Evolutionary conservation across 2,797 vertebrate species (phyloP).

Genomic region (Artibeus jamaicensis): DNA sequence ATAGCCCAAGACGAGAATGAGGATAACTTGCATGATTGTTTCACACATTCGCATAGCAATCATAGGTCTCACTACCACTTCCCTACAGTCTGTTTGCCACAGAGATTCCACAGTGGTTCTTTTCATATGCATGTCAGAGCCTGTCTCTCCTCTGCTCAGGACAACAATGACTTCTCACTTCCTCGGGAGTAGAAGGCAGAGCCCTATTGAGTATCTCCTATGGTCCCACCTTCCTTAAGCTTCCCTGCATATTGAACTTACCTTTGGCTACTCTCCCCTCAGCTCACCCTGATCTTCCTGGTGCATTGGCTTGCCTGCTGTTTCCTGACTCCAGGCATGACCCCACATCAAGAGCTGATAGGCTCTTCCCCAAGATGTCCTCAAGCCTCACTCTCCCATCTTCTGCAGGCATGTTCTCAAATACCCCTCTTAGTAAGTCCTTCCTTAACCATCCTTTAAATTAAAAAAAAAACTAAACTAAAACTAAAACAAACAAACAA

Average conservation of each 20-base stretch:
- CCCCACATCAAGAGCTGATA: background rate
- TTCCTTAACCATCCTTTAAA: background rate
- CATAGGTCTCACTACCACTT: background rate
- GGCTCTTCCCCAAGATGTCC: background rate
- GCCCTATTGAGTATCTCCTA: background rate
- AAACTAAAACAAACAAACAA: background rate
- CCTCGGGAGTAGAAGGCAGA: background rate
- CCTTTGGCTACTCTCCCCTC: background rate
- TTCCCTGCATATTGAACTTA: background rate
- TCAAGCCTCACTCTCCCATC: background rate
- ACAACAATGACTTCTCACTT: background rate
- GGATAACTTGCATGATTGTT: background rate
- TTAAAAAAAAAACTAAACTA: background rate
- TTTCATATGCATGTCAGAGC: background rate
- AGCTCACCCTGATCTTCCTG: background rate
- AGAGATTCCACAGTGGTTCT: background rate
- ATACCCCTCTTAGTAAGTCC: background rate
- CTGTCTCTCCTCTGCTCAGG: background rate
- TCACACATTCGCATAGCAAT: background rate
- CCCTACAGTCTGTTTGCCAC: background rate
- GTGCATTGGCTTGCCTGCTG: background rate
- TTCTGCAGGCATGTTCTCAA: background rate
- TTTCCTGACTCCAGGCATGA: background rate
- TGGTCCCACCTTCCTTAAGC: fast-evolving
- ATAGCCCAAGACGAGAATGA: background rate